A percentile compares a stretch with the other conserved stretches of the same genome.
phyloP scores from a whole-genome alignment of 2,888 invertebrate genomes.

The Corbicula japonica region DNA sequence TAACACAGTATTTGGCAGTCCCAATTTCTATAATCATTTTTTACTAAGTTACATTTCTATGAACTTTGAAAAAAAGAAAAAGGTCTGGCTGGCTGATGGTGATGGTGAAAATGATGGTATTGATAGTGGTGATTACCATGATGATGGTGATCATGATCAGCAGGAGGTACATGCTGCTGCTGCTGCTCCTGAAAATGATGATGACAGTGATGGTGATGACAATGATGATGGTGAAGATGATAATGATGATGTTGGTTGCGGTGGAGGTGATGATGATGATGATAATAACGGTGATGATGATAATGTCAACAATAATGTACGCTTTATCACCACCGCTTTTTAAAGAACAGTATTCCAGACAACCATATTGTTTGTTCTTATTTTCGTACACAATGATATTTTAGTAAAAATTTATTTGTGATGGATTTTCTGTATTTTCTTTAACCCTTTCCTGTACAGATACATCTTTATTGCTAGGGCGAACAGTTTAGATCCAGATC shows the following conservation, averaged over 20 bases:
- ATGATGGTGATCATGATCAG: slow-evolving; percentile 18
- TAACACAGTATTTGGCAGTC: too few species aligned
- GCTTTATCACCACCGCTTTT: too few species aligned
- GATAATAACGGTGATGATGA: background rate
- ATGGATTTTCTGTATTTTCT: too few species aligned
- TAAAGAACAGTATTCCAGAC: too few species aligned
- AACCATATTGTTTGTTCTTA: too few species aligned
- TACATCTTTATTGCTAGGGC: too few species aligned
- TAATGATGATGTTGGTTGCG: background rate
- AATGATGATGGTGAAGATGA: slow-evolving; percentile 9
- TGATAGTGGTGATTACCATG: background rate
- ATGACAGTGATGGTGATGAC: slow-evolving; percentile 14
- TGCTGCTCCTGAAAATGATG: slow-evolving; percentile 27
- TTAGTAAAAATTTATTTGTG: too few species aligned
- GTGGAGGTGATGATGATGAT: slow-evolving; percentile 1
- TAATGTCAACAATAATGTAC: background rate
- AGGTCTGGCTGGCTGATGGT: background rate
- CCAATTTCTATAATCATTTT: too few species aligned
- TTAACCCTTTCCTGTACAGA: too few species aligned
- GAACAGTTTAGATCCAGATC: too few species aligned
- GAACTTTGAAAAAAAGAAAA: background rate
- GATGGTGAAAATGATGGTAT: background rate
- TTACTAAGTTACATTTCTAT: too few species aligned
- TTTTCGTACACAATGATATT: too few species aligned
- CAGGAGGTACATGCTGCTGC: slow-evolving; percentile 11